Evolutionary conservation across 2,113 vertebrate genomes (phyloP).

Genomic region (Struthidea cinerea): DNA sequence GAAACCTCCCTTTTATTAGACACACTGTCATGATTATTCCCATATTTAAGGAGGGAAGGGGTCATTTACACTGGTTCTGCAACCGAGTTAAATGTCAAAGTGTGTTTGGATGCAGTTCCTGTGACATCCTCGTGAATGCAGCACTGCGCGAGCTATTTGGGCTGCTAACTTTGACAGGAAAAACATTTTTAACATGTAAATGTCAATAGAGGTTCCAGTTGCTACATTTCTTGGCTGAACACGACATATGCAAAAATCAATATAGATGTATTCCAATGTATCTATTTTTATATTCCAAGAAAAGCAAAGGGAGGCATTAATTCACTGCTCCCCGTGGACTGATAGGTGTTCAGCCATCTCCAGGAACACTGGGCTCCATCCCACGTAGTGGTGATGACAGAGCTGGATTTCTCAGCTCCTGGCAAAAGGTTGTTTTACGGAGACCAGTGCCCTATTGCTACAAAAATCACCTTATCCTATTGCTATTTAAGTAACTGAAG

Average conservation of each 20-base stretch:
- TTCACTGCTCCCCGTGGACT: neutral
- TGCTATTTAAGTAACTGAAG: neutral
- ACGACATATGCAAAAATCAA: neutral
- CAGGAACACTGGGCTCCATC: neutral
- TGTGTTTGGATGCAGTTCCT: neutral
- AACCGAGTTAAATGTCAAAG: neutral
- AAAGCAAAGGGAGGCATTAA: neutral
- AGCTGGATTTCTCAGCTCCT: neutral
- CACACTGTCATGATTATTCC: neutral
- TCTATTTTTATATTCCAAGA: neutral
- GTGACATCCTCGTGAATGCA: neutral
- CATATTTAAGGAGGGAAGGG: neutral
- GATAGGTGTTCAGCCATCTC: neutral
- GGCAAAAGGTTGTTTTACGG: neutral
- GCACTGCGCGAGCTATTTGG: neutral
- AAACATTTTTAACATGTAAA: neutral
- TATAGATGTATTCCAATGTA: neutral
- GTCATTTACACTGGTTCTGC: neutral
- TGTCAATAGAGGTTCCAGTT: neutral
- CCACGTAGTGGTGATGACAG: rapidly evolving
- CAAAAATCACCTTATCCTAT: neutral
- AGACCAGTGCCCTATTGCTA: neutral
- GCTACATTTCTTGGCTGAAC: neutral
- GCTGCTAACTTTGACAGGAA: neutral
- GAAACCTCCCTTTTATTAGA: neutral